Evolutionary conservation across 2,113 vertebrate genomes (phyloP).

Genomic region (Xiphias gladius): DNA sequence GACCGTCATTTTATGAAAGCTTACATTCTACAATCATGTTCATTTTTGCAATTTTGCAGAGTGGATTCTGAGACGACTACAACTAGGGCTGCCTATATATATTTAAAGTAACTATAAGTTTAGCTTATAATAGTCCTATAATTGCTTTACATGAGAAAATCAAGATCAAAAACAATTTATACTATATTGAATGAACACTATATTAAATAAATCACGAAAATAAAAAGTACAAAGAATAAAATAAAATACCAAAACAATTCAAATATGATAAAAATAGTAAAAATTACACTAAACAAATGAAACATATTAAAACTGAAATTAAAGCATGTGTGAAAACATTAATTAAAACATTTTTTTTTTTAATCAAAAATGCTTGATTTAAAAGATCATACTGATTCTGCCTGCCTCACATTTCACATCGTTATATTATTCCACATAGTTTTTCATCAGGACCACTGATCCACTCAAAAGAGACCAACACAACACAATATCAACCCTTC

Average conservation of each 20-base stretch:
- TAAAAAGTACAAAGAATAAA: not conserved
- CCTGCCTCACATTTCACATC: not conserved
- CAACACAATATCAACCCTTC: not conserved
- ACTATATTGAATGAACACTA: no score
- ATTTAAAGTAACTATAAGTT: not conserved
- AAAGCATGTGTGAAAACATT: not conserved
- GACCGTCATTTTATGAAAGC: not conserved
- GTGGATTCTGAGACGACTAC: no score
- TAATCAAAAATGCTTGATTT: not conserved
- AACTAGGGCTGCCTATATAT: not conserved
- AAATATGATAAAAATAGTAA: not conserved
- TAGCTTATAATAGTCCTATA: not conserved
- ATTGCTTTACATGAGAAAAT: not conserved
- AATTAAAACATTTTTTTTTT: not conserved
- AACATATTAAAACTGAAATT: not conserved
- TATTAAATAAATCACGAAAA: not conserved
- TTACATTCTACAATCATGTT: not conserved
- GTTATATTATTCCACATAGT: not conserved
- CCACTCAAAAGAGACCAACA: not conserved
- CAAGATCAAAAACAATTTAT: not conserved
- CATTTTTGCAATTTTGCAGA: not conserved
- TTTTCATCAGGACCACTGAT: slow-evolving; percentile 1
- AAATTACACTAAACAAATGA: not conserved
- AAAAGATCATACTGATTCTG: not conserved
- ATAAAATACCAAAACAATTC: not conserved